Percentiles rank a stretch among this genome's conserved stretches.
Evolutionary conservation across 2,797 vertebrate genomes (phyloP).

Genomic region (Momotus momota): DNA sequence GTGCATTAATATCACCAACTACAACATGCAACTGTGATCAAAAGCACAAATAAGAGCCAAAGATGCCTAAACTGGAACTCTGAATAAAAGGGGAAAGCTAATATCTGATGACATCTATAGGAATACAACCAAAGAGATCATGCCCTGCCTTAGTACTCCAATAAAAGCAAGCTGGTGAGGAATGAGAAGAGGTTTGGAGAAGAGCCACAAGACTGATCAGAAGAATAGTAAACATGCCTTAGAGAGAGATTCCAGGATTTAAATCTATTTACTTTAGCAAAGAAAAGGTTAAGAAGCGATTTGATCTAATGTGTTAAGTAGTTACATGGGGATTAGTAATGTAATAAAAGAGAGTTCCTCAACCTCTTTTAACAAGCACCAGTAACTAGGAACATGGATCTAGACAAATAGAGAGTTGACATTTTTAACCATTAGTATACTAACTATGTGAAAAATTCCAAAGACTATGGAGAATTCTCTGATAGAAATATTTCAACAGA

Average conservation of each 20-base stretch:
- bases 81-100: background rate
- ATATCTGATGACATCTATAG: background rate
- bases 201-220: background rate
- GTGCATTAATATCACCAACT: background rate
- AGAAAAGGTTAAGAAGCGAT: background rate
- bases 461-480: background rate
- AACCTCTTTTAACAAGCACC: background rate
- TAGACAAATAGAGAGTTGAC: background rate
- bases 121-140: background rate
- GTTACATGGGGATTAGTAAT: background rate
- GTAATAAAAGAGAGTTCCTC: background rate
- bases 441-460: background rate
- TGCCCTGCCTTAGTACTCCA: background rate
- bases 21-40: background rate
- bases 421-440: background rate
- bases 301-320: slow-evolving; percentile 5
- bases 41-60: background rate
- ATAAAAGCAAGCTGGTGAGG: background rate
- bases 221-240: background rate
- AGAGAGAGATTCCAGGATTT: background rate
- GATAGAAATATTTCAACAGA: background rate
- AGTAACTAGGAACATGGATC: background rate
- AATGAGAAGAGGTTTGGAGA: background rate
- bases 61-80: background rate
- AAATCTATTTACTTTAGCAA: background rate